These are phyloP conservation scores for Tyria jacobaeae DNA, from an alignment of 2,888 invertebrate genomes.

Conservation along the genomic window DNA sequence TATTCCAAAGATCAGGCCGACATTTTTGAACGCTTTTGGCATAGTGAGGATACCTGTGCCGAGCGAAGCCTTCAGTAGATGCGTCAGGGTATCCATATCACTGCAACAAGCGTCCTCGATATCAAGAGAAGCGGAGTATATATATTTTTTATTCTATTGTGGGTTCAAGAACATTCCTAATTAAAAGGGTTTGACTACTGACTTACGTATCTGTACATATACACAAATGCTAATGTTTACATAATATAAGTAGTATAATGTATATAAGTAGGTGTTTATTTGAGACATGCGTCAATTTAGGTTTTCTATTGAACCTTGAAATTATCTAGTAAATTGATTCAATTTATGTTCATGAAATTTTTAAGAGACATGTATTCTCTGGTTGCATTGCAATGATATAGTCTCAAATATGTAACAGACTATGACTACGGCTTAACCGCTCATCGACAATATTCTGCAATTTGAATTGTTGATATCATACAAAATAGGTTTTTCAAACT, in stretches of 20 bases:
- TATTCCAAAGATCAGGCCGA: constrained; percentile 94
- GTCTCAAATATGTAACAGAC: constrained; percentile 26
- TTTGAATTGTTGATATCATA: constrained; percentile 29
- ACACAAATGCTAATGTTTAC: no score
- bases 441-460: constrained; percentile 14
- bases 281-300: background rate
- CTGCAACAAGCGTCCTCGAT: constrained; percentile 75
- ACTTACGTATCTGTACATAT: no score
- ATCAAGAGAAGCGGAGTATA: constrained; percentile 2
- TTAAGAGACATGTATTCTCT: background rate
- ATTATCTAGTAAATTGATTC: background rate
- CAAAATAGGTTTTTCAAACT: background rate
- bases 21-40: constrained; percentile 95
- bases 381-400: constrained; percentile 8
- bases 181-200: background rate
- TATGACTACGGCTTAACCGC: background rate
- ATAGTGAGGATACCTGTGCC: constrained; percentile 98
- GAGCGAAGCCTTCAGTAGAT: constrained; percentile 97
- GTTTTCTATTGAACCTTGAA: background rate
- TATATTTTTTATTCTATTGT: background rate
- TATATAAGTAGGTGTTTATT: no score
- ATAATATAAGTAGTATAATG: no score
- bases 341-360: background rate
- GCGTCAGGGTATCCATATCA: constrained; percentile 96
- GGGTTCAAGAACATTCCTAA: background rate